phyloP scores from a whole-genome alignment of 37 sponge, comb jelly and placozoan genomes.

The Corticium candelabrum region DNA sequence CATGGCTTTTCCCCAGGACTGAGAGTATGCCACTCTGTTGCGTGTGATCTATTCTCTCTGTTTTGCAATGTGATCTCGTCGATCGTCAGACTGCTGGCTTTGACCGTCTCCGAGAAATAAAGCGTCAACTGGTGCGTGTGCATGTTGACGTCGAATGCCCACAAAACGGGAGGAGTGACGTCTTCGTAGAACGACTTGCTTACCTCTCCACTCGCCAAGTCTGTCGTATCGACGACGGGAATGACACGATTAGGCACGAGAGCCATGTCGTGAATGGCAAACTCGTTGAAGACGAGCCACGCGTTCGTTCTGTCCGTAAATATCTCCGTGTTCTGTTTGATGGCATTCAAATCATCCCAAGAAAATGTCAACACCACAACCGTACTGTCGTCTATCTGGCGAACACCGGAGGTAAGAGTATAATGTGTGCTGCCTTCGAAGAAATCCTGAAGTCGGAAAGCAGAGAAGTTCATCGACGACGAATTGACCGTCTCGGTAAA shows the following conservation, averaged over 20 bases:
- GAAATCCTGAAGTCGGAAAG: slow-evolving; percentile 87
- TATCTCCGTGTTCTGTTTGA: slow-evolving; percentile 72
- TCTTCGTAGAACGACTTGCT: slow-evolving; percentile 53
- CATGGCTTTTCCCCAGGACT: slow-evolving; percentile 26
- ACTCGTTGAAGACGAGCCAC: slow-evolving; percentile 68
- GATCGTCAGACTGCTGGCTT: slow-evolving; percentile 49
- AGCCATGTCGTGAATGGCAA: slow-evolving; percentile 78
- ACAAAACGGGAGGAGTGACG: slow-evolving; percentile 40
- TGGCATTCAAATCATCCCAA: slow-evolving; percentile 65
- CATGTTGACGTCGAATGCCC: slow-evolving; percentile 69
- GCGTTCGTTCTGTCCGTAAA: slow-evolving; percentile 52
- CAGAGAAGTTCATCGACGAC: slow-evolving; percentile 60
- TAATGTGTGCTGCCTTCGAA: slow-evolving; percentile 56
- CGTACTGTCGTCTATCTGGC: slow-evolving; percentile 45
- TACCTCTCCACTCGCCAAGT: slow-evolving; percentile 43
- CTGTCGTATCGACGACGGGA: slow-evolving; percentile 26
- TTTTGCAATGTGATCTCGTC: slow-evolving; percentile 65
- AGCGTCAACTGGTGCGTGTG: slow-evolving; percentile 45
- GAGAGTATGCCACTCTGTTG: slow-evolving; percentile 33
- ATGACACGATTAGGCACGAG: slow-evolving; percentile 55
- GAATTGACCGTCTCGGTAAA: slow-evolving; percentile 86
- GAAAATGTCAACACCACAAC: slow-evolving; percentile 49
- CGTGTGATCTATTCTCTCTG: neutral
- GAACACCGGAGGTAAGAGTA: slow-evolving; percentile 52
- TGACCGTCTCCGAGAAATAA: slow-evolving; percentile 81